Evolutionary conservation across 2,797 vertebrate genomes (phyloP), one percentile per base, ranked within the genome.

Genomic region (Siniperca undulata): DNA sequence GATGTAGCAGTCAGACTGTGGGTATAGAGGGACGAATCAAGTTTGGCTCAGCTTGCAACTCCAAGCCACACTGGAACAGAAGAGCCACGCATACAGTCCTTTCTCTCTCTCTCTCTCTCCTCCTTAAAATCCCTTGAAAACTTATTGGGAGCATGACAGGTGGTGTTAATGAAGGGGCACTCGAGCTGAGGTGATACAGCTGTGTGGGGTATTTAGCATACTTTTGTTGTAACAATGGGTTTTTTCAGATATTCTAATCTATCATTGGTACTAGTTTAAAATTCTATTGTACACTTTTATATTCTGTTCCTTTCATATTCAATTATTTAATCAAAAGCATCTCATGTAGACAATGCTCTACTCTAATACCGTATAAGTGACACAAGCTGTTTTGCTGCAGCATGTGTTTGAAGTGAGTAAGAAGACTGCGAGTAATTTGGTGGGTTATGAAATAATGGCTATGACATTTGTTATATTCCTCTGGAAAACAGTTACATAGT

Each of bases 1-100:
- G 87, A 86, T 84, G 81, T 67, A 82, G 83, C 74, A 82, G 78
- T 88, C 87, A 88, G 86, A 84, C 86, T 93, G 91, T 82, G 87
- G 86, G 79, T 83, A 83, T n/a, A 77, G 69, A 79, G 46, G 80
- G 82, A 81, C 19, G 74, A 71, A 86, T 75, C 74, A 81, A 88
- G 83, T 88, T 92, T 91, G 91, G 86, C 89, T 92, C 55, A 27
- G 78, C 56, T 69, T 84, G 81, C 81, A 81, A 75, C 70, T 76
- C 30, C 50, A 85, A 88, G 87, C 88, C 84, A 77, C 74, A 81
- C 67, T 81, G 52, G 24, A 90, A 70, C 76, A 81, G 70, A 82
- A 71, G 58, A 92, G 90, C 91, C 91, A 93, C 88, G 73, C 88
- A 92, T 36, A 80, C 88, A 87, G 61, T 71, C 62, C 34, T 80